These are phyloP conservation scores for Crossocerus cetratus DNA, from an alignment of 2,888 invertebrate species.

Conservation along the genomic window DNA sequence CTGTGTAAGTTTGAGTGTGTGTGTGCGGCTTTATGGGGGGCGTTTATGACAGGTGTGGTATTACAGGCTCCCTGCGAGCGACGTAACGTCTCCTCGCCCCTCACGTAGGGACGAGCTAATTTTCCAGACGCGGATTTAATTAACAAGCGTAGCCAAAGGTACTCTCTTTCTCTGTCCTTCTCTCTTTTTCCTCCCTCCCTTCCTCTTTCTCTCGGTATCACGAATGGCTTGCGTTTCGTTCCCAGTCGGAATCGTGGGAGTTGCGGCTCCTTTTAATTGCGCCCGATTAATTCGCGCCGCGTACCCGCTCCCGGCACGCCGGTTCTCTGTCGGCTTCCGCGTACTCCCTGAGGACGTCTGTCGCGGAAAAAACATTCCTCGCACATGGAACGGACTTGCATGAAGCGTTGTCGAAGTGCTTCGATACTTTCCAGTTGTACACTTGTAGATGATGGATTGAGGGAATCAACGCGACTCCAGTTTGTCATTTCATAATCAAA, in stretches of 20 bases:
- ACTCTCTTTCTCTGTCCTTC: neutral
- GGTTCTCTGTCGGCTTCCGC: neutral
- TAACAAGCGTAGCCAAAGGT: conserved; percentile 21
- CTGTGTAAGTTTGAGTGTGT: too few relatives aligned
- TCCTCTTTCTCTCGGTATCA: neutral
- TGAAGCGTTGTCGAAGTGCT: too few relatives aligned
- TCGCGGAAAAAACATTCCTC: too few relatives aligned
- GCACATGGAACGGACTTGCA: too few relatives aligned
- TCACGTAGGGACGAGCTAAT: conserved; percentile 37
- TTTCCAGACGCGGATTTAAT: conserved; percentile 51
- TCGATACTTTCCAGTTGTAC: too few relatives aligned
- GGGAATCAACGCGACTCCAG: too few relatives aligned
- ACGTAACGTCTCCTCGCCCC: conserved; percentile 37
- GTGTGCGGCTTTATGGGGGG: conserved; percentile 8
- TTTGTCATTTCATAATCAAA: too few relatives aligned
- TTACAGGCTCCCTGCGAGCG: conserved; percentile 42
- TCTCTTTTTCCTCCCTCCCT: neutral
- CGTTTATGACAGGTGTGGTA: conserved; percentile 27
- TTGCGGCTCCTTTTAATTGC: conserved; percentile 34
- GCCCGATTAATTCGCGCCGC: conserved; percentile 23
- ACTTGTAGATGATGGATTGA: too few relatives aligned
- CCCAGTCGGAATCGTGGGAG: conserved; percentile 4
- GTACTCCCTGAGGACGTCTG: too few relatives aligned
- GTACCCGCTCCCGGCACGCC: neutral
- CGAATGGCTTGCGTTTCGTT: neutral